Base-by-base conservation (phyloP, 1,140 invertebrate genomes). In the Tetramorium alpestre region DNA sequence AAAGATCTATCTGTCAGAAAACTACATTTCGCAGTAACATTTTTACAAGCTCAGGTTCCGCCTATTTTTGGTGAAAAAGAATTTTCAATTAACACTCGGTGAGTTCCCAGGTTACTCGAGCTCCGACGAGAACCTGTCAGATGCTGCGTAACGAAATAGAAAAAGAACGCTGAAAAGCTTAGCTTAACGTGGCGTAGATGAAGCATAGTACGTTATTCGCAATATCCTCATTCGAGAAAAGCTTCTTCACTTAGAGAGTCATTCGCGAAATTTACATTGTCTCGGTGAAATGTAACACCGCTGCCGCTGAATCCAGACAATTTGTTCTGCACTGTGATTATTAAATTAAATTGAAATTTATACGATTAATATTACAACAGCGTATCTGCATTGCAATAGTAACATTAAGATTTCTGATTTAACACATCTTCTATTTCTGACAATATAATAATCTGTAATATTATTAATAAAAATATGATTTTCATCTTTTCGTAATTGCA, bases 21-120 rank as follows among this genome's bases (percentile, higher is more conserved):
- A 18, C 47, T 38, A 87, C 11, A 44, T 70, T 13, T 6, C 16
- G 38, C 13, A 25, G 18, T 18, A 54, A 69, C 51, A 82, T 60
- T 56, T 10, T 54, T 67, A 76, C 22, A 76, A 25, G 16, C 33
- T 41, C 18, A 7, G 38, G 16, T 5, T 85, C 47, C 38, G 28
- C 41, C 38, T 25, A 22, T 64, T 33, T 33, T 64, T 18, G 10
- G 10, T 54, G 62, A 65, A 47, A 54, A 56, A 77, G 49, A 51
- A 85, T 88, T 88, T 85, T 88, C 64, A 89, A 89, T 89, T 88
- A 89, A 76, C 72, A 75, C 47, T 49, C 22, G 60, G 41, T 56
- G 69, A 18, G 38, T 84, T 85, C 49, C 16, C 47, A 16, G 56
- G 44, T 47, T 67, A 58, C 28, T 65, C 47, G 22, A 62, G 13